Conservation (phyloP, 2,888 invertebrate genomes). For the Polymixis lichenea region DNA sequence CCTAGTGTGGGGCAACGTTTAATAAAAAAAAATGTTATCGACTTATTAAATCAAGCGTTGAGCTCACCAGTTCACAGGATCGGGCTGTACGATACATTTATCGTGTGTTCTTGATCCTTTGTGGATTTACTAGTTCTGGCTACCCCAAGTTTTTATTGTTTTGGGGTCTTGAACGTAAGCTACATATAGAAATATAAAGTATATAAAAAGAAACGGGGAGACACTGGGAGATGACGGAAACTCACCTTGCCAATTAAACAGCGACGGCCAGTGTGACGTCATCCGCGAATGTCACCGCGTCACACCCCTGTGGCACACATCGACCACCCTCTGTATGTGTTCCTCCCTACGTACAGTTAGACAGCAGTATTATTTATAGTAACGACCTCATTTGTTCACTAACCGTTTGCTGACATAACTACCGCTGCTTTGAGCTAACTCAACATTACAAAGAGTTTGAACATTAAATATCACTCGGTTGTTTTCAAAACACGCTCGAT, state of each 20-base stretch:
- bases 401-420: slow-evolving; percentile 17
- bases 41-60: neutral
- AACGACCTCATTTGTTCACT: slow-evolving; percentile 42
- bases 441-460: slow-evolving; percentile 20
- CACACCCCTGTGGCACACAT: slow-evolving; percentile 22
- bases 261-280: slow-evolving; percentile 24
- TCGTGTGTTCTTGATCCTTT: neutral
- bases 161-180: neutral
- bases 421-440: slow-evolving; percentile 15
- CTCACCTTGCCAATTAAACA: slow-evolving; percentile 2
- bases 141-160: neutral
- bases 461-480: slow-evolving; percentile 20
- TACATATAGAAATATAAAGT: neutral
- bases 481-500: slow-evolving; percentile 1
- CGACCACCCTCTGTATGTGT: neutral
- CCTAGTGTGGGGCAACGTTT: too few relatives aligned
- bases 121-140: neutral
- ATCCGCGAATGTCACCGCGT: slow-evolving; percentile 21
- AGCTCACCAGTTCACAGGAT: neutral
- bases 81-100: neutral
- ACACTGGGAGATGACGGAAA: neutral
- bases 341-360: neutral
- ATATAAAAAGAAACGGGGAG: neutral
- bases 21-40: too few relatives aligned
- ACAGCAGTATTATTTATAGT: slow-evolving; percentile 34